Evolutionary conservation across 2,797 vertebrate genomes (phyloP), one percentile per base, ranked within the genome.

Genomic region (Myripristis murdjan): DNA sequence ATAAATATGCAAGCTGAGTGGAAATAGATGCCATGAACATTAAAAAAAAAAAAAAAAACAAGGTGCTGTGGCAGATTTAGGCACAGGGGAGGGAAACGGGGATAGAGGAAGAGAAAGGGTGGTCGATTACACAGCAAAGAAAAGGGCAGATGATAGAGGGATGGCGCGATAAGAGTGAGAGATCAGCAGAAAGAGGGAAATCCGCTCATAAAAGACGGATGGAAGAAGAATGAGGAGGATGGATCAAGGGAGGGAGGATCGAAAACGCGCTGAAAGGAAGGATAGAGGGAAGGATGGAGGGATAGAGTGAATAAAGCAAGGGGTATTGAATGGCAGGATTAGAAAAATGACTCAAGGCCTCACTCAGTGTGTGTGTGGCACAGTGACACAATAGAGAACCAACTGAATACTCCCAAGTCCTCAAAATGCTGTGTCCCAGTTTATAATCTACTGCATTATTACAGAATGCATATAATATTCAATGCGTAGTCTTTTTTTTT

Each of bases 161-260:
- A 28, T 14, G 18, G 20, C 16, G 51, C 55, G 80, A 75, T 75
- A 62, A 66, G 58, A 37, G 23, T 28, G 62, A 49, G 44, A 1
- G 52, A 84, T 58, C 77, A 74, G 70, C 18, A 0, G 35, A 82
- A 77, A 48, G 20, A 60, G 52, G 65, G 48, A 72, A 77, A 90
- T 83, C 77, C 62, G 41, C 53, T 83, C 51, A 74, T 57, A 64
- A 73, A 74, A 58, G 77, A 66, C 4, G 39, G 72, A 81, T 68
- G 41, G 37, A 49, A 15, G n/a, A 66, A 57, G 24, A 71, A 75
- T 52, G 24, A 43, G 43, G 28, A 26, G 57, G 60, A 53, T 15
- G n/a, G 22, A 73, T 2, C 4, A 57, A 59, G 2, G 18, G 20
- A 49, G 11, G 26, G 12, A 53, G 41, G 24, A 57, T 41, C 6